Percentiles rank a stretch among this genome's conserved stretches.
These are phyloP conservation scores for Tychaedon coryphoeus DNA, from an alignment of 2,113 vertebrate species.

Conservation along the genomic window DNA sequence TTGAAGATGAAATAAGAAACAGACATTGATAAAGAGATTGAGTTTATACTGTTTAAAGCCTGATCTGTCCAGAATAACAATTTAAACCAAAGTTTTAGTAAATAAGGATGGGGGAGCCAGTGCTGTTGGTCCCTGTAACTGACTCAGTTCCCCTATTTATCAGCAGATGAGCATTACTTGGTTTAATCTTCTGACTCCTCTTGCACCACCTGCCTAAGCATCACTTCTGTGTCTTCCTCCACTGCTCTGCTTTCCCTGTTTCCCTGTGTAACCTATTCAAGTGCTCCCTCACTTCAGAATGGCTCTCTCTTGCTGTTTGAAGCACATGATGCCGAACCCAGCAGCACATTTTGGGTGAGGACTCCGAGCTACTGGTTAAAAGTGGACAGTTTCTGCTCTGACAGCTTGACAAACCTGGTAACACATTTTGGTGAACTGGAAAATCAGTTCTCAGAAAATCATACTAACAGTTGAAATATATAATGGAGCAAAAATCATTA, in stretches of 20 bases:
- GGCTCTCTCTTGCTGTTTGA: background rate
- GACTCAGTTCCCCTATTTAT: background rate
- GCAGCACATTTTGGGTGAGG: background rate
- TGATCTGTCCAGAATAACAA: background rate
- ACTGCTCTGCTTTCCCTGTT: background rate
- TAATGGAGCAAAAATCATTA: background rate
- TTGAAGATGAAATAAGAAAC: background rate
- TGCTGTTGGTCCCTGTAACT: background rate
- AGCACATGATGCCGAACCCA: fast-evolving
- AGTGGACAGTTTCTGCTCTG: background rate
- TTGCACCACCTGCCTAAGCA: background rate
- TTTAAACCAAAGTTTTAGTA: background rate
- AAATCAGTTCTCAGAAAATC: background rate
- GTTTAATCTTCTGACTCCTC: background rate
- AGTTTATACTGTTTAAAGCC: background rate
- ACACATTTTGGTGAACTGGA: background rate
- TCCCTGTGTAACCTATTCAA: background rate
- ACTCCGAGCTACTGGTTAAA: background rate
- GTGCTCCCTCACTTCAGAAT: fast-evolving
- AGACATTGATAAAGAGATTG: background rate
- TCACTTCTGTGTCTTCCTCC: background rate
- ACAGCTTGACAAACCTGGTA: background rate
- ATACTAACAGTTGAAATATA: background rate
- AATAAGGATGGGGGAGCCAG: background rate
- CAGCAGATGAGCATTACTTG: background rate